Evolutionary conservation across 2,888 invertebrate genomes (phyloP).

Genomic region (Hypolimnas misippus): DNA sequence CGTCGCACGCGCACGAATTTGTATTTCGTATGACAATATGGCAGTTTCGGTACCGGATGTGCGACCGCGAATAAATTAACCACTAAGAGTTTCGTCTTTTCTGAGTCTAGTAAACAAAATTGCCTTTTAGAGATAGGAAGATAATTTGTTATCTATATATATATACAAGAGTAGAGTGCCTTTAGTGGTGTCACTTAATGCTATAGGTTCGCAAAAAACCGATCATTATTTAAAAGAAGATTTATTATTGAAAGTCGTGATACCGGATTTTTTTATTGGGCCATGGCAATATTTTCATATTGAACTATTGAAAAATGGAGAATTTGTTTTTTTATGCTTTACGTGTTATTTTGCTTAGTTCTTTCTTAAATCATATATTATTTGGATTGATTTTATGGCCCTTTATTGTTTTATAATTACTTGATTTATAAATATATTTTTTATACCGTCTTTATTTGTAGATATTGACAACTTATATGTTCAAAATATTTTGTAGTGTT

Average conservation of each 20-base stretch:
- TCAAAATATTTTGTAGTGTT: no score
- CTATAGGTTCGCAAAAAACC: not conserved
- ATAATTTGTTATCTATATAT: not conserved
- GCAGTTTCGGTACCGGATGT: slow-evolving; percentile 48
- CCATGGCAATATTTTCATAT: no score
- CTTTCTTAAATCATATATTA: not conserved
- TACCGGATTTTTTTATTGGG: no score
- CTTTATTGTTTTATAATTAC: no score
- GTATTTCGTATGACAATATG: slow-evolving; percentile 64
- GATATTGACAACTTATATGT: no score
- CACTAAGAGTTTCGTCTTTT: slow-evolving; percentile 4
- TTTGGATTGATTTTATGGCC: not conserved
- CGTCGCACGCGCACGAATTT: slow-evolving; percentile 61
- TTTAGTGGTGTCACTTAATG: not conserved
- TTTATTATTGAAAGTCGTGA: no score
- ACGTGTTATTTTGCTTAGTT: not conserved
- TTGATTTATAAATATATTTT: no score
- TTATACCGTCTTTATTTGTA: no score
- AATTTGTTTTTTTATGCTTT: no score
- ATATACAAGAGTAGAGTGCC: not conserved
- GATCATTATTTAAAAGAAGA: no score
- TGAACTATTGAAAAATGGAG: no score
- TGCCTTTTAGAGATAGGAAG: not conserved
- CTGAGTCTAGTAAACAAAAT: not conserved
- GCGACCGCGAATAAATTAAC: slow-evolving; percentile 33